Evolutionary conservation across 2,113 vertebrate species (phyloP).

Genomic region (Boulengerochromis microlepis): DNA sequence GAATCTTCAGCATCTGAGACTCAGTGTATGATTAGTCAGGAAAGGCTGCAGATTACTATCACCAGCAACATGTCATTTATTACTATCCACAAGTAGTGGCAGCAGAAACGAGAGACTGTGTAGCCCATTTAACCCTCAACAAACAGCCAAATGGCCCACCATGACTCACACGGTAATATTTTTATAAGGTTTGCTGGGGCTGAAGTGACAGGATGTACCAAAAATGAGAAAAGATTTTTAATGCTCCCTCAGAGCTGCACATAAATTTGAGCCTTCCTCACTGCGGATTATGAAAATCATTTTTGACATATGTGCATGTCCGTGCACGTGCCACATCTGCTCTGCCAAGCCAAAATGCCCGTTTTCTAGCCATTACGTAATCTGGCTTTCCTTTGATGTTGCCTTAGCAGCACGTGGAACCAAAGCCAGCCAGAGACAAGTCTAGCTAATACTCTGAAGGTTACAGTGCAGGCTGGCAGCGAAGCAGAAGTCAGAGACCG

Average conservation of each 20-base stretch:
- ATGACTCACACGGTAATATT: neutral
- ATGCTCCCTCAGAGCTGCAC: constrained; percentile 2
- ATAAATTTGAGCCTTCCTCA: constrained; percentile 5
- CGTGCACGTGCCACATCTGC: constrained; percentile 6
- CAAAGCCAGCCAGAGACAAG: neutral
- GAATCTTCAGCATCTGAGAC: neutral
- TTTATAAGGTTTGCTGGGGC: neutral
- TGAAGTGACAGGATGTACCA: neutral
- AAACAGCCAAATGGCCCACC: neutral
- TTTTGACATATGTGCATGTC: constrained; percentile 12
- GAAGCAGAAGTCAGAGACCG: neutral
- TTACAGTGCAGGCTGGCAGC: neutral
- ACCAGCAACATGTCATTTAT: neutral
- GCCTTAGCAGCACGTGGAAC: neutral
- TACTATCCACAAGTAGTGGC: neutral
- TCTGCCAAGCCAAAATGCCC: constrained; percentile 6
- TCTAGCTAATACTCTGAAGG: neutral
- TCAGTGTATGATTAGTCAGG: neutral
- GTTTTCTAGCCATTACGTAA: constrained; percentile 36
- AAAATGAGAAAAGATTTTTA: neutral
- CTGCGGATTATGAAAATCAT: constrained; percentile 25
- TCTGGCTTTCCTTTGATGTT: constrained; percentile 11
- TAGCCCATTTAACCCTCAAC: neutral
- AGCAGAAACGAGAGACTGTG: neutral
- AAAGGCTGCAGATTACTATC: neutral